These are phyloP conservation scores for Furnarius figulus DNA, from an alignment of 2,113 vertebrate genomes.

Conservation along the genomic window DNA sequence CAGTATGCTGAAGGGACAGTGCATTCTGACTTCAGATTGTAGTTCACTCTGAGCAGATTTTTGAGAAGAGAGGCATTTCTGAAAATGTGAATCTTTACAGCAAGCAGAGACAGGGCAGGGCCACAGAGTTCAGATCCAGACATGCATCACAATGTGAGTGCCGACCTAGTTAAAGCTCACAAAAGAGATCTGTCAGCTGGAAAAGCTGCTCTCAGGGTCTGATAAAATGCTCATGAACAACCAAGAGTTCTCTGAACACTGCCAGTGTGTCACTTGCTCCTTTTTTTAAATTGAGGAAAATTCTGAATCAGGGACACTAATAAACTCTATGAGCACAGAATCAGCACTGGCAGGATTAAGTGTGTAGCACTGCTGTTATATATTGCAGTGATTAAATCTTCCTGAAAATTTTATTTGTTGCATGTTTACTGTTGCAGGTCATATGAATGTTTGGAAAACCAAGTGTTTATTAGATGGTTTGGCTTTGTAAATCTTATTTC, in stretches of 20 bases:
- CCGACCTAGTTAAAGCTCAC: not conserved
- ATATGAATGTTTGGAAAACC: rapidly evolving
- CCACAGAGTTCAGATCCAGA: not conserved
- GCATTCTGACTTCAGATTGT: not conserved
- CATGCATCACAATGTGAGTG: not conserved
- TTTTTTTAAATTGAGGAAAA: not conserved
- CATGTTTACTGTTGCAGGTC: not conserved
- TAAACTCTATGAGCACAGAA: not conserved
- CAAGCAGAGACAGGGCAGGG: not conserved
- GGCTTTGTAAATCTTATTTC: not conserved
- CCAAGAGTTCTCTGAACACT: not conserved
- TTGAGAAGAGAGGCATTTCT: not conserved
- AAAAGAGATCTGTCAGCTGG: not conserved
- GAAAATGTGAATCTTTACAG: not conserved
- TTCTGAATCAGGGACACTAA: not conserved
- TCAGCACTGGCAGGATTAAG: not conserved
- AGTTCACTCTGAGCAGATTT: not conserved
- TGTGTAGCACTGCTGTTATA: not conserved
- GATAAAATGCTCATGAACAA: not conserved
- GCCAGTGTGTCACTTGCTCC: not conserved
- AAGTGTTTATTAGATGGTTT: not conserved
- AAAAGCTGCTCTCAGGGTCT: not conserved
- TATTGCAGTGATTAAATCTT: not conserved
- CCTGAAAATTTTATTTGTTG: not conserved
- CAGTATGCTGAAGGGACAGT: not conserved